A percentile compares a stretch with the other conserved stretches of the same genome.
Conservation (phyloP, 2,113 vertebrate species). For the Coregonus clupeaformis region DNA sequence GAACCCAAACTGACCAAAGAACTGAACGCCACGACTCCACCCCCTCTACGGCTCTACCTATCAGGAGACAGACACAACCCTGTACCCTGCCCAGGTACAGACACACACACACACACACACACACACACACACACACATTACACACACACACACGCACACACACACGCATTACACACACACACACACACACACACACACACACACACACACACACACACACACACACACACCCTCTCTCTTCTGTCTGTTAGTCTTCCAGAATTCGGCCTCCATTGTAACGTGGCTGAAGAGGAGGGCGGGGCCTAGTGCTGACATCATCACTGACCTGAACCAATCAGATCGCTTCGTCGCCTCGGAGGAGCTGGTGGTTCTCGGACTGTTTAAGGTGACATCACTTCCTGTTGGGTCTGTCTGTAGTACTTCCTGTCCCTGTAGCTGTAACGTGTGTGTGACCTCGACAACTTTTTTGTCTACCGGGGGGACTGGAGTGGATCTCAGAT, state of each 20-base stretch:
- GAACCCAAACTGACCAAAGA: conserved; percentile 80
- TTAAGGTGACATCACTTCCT: conserved; percentile 77
- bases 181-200: neutral
- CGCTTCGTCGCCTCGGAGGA: conserved; percentile 69
- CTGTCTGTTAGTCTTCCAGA: conserved; percentile 76
- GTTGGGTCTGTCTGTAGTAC: neutral
- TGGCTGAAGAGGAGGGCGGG: conserved; percentile 87
- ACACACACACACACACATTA: neutral
- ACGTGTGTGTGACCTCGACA: neutral
- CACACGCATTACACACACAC: conserved; percentile 44
- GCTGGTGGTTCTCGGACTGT: conserved; percentile 84
- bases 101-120: neutral
- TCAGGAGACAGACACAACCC: conserved; percentile 80
- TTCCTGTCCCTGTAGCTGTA: neutral
- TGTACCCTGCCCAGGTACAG: conserved; percentile 81
- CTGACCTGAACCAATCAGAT: conserved; percentile 69
- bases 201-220: neutral
- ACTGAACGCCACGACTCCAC: conserved; percentile 71
- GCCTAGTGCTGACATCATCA: conserved; percentile 74
- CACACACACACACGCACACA: neutral
- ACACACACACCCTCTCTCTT: neutral
- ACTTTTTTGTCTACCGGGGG: too few species aligned
- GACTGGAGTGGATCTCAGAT: too few species aligned
- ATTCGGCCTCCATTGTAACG: conserved; percentile 79
- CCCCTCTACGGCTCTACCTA: conserved; percentile 80